Conservation (phyloP, 2,113 vertebrate genomes). For the Poecile atricapillus region DNA sequence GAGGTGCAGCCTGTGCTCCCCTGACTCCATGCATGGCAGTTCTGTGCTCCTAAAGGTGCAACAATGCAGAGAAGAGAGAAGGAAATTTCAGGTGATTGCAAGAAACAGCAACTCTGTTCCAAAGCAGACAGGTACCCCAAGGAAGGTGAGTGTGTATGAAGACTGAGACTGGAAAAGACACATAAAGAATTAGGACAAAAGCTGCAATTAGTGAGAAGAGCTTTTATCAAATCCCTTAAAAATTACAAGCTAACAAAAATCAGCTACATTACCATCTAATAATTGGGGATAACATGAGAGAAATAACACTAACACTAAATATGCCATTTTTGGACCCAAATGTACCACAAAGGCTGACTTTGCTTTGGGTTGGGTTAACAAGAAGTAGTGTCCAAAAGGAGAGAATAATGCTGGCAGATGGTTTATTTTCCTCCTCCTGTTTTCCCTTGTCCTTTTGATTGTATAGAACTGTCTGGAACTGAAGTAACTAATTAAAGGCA, state of each 20-base stretch:
- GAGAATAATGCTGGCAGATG: background rate
- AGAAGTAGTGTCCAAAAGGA: background rate
- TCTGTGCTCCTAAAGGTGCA: background rate
- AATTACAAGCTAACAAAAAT: background rate
- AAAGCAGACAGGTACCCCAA: background rate
- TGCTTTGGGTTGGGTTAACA: background rate
- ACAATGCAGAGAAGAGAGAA: background rate
- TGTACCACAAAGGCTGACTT: background rate
- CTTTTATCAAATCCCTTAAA: background rate
- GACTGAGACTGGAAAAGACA: background rate
- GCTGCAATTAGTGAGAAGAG: background rate
- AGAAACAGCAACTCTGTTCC: background rate
- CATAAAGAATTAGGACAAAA: background rate
- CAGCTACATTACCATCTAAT: background rate
- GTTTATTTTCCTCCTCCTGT: background rate
- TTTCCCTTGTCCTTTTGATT: background rate
- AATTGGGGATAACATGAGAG: background rate
- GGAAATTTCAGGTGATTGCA: background rate
- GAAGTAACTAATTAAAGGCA: background rate
- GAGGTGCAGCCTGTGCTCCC: background rate
- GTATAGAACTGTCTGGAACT: background rate
- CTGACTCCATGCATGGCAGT: background rate
- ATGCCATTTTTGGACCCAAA: background rate
- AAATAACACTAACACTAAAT: background rate
- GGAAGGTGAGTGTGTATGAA: background rate